Evolutionary conservation across 2,888 invertebrate species (phyloP).

Genomic region (Drosophila seclusa): DNA sequence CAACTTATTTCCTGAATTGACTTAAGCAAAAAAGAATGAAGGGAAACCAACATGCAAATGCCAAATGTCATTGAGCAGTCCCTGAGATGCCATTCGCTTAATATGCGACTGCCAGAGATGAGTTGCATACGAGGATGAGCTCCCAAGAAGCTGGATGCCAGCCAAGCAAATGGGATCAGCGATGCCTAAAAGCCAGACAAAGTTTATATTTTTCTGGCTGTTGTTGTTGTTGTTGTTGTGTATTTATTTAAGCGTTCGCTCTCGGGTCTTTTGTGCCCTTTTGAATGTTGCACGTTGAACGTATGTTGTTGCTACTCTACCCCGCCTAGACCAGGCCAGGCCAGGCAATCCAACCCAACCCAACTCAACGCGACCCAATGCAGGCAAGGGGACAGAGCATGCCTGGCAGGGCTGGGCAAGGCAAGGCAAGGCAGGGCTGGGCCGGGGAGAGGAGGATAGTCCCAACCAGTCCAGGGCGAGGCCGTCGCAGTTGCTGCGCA

Average conservation of each 20-base stretch:
- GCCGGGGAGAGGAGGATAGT: background rate
- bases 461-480: slow-evolving; percentile 56
- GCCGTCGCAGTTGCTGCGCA: slow-evolving; percentile 53
- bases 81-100: slow-evolving; percentile 18
- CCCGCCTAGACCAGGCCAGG: slow-evolving; percentile 40
- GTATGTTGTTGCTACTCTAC: slow-evolving; percentile 17
- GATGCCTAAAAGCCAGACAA: slow-evolving; percentile 9
- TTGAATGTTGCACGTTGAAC: slow-evolving; percentile 74
- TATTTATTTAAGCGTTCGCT: slow-evolving; percentile 73
- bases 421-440: background rate
- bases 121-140: slow-evolving; percentile 36
- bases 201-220: slow-evolving; percentile 7
- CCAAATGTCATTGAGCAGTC: slow-evolving; percentile 59
- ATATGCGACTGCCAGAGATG: slow-evolving; percentile 59
- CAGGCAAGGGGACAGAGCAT: background rate
- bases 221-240: slow-evolving; percentile 48
- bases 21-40: slow-evolving; percentile 29
- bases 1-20: slow-evolving; percentile 50
- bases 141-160: slow-evolving; percentile 46
- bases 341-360: slow-evolving; percentile 6
- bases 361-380: background rate
- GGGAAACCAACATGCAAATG: slow-evolving; percentile 64
- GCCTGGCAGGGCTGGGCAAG: background rate
- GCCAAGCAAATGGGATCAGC: slow-evolving; percentile 45
- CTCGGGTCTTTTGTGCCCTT: slow-evolving; percentile 67